These are phyloP conservation scores for Drosophila fulvimacula DNA, from an alignment of 2,888 invertebrate genomes.

Conservation along the genomic window DNA sequence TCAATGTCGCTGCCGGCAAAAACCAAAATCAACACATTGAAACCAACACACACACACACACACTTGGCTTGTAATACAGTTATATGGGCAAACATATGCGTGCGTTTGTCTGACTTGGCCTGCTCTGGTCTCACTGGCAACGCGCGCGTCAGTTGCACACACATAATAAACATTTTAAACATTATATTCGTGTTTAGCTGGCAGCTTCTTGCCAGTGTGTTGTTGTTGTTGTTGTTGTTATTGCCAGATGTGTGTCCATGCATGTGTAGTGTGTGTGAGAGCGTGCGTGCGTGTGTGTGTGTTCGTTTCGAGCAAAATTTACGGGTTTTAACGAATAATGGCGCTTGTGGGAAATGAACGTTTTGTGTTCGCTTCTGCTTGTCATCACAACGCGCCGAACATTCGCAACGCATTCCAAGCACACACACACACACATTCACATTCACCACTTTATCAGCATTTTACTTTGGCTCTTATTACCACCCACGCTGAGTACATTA, in stretches of 20 bases:
- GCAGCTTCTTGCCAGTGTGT: conserved; percentile 67
- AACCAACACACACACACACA: conserved; percentile 15
- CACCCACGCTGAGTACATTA: conserved; percentile 70
- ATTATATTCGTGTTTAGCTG: conserved; percentile 80
- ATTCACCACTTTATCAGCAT: conserved; percentile 78
- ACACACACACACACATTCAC: conserved; percentile 51
- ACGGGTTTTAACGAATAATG: conserved; percentile 80
- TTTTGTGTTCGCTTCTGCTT: conserved; percentile 79
- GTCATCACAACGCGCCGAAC: conserved; percentile 70
- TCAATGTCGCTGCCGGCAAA: conserved; percentile 68
- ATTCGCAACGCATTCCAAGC: conserved; percentile 58
- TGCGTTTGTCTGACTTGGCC: conserved; percentile 15
- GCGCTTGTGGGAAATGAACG: conserved; percentile 80
- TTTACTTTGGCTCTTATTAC: conserved; percentile 77
- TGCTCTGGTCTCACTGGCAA: conserved; percentile 31
- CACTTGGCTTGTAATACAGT: conserved; percentile 54
- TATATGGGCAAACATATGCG: conserved; percentile 52
- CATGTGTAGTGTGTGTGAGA: conserved; percentile 21
- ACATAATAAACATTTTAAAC: conserved; percentile 80
- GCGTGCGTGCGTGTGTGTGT: conserved; percentile 26
- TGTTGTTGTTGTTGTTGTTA: conserved; percentile 20
- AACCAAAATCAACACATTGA: conserved; percentile 71
- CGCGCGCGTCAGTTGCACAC: conserved; percentile 78
- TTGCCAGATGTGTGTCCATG: conserved; percentile 18
- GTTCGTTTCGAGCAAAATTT: conserved; percentile 73